These are phyloP conservation scores for Hypocryptadius cinnamomeus DNA, from an alignment of 2,113 vertebrate genomes.

Conservation along the genomic window DNA sequence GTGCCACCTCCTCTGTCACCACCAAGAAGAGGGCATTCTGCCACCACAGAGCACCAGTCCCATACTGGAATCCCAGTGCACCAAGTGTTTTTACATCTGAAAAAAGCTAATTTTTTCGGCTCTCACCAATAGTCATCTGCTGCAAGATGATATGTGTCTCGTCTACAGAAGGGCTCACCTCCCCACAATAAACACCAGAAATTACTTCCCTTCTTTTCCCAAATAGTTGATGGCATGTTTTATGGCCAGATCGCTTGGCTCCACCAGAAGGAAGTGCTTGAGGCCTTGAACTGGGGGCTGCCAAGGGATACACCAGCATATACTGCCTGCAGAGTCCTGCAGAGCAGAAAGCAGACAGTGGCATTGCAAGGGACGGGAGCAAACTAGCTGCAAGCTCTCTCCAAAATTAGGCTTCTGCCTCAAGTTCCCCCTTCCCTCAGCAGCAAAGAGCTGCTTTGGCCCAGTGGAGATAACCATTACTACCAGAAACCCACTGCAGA, in stretches of 20 bases:
- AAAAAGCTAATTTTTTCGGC: not conserved
- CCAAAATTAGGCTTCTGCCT: not conserved
- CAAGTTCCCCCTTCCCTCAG: not conserved
- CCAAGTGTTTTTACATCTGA: not conserved
- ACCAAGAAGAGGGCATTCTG: not conserved
- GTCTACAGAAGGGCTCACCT: not conserved
- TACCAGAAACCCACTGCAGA: not conserved
- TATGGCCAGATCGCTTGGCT: not conserved
- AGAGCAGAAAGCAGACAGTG: not conserved
- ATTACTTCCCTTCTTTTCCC: not conserved
- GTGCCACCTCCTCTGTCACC: not conserved
- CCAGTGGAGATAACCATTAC: not conserved
- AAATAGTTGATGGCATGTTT: not conserved
- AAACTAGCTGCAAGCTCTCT: not conserved
- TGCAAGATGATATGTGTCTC: not conserved
- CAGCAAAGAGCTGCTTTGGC: not conserved
- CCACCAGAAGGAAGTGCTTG: not conserved
- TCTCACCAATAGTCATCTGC: not conserved
- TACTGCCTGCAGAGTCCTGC: not conserved
- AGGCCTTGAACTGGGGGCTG: not conserved
- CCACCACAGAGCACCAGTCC: not conserved
- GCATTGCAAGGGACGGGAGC: not conserved
- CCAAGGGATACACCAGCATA: fast-evolving
- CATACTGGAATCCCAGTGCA: not conserved
- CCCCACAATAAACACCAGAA: not conserved